Conservation (phyloP, 2,113 vertebrate species). For the Crotalus helleri region DNA sequence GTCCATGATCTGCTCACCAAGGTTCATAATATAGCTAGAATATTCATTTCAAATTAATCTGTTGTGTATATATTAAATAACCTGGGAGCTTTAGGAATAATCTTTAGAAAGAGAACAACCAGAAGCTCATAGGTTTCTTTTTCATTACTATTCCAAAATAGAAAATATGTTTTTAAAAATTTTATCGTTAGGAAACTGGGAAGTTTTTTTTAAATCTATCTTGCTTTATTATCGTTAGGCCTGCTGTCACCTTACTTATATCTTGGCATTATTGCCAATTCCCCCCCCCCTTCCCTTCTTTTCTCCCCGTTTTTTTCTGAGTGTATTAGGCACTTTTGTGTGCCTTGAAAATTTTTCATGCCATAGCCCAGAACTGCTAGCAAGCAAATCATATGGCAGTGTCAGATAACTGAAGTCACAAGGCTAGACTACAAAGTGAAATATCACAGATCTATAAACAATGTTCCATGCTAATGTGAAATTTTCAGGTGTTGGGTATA, state of each 20-base stretch:
- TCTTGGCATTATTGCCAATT: neutral
- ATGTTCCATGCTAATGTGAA: slow-evolving; percentile 71
- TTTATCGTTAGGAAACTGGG: neutral
- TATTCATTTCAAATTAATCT: neutral
- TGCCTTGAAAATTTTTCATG: slow-evolving; percentile 50
- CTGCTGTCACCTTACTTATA: neutral
- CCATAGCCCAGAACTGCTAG: slow-evolving; percentile 55
- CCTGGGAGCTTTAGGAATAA: neutral
- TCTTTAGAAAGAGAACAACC: neutral
- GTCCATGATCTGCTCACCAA: neutral
- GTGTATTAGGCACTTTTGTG: slow-evolving; percentile 36
- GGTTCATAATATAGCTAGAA: neutral
- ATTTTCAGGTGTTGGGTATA: slow-evolving; percentile 44
- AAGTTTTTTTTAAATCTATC: neutral
- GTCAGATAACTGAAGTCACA: slow-evolving; percentile 65
- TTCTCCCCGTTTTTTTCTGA: neutral
- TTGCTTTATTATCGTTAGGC: neutral
- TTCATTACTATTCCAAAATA: neutral
- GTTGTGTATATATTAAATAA: neutral
- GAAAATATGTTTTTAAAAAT: neutral
- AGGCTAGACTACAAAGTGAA: slow-evolving; percentile 70
- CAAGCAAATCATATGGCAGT: slow-evolving; percentile 67
- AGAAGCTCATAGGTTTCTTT: neutral
- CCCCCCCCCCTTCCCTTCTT: neutral
- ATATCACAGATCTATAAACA: slow-evolving; percentile 69